These are phyloP conservation scores for Aleiodes alternator DNA, from an alignment of 2,888 invertebrate species.

Conservation along the genomic window DNA sequence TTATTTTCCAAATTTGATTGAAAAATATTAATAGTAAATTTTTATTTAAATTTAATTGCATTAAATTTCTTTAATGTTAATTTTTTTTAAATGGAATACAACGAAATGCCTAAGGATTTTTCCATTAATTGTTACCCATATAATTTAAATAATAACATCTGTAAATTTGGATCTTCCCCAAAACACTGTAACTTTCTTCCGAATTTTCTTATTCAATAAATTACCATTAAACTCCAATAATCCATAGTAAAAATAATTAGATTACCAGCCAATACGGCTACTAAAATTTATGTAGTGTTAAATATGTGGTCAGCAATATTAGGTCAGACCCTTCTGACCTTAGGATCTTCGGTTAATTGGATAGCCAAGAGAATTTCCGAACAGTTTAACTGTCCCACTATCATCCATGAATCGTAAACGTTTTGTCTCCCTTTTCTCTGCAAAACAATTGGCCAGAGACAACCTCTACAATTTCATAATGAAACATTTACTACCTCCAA, in stretches of 20 bases:
- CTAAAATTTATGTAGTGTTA: constrained; percentile 75
- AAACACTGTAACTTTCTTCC: too few species aligned
- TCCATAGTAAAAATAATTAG: constrained; percentile 65
- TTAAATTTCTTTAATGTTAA: too few species aligned
- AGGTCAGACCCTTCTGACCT: constrained; percentile 63
- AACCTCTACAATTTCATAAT: not conserved
- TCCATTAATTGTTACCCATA: too few species aligned
- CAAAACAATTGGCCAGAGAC: constrained; percentile 9
- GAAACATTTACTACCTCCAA: constrained; percentile 6
- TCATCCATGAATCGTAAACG: constrained; percentile 54
- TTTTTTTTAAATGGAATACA: too few species aligned
- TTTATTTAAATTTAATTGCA: too few species aligned
- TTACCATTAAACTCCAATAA: not conserved
- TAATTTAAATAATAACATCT: too few species aligned
- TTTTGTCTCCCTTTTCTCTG: constrained; percentile 20
- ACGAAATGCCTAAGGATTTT: too few species aligned
- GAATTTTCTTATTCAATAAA: not conserved
- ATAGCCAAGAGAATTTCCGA: constrained; percentile 74
- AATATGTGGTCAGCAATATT: constrained; percentile 69
- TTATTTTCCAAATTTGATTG: too few species aligned
- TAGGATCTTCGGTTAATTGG: constrained; percentile 74
- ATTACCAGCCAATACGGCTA: constrained; percentile 68
- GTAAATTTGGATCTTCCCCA: too few species aligned
- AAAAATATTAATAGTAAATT: too few species aligned
- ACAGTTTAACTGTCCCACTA: constrained; percentile 74